Conservation (phyloP, 2,888 invertebrate species). For the Pollenia angustigena region DNA sequence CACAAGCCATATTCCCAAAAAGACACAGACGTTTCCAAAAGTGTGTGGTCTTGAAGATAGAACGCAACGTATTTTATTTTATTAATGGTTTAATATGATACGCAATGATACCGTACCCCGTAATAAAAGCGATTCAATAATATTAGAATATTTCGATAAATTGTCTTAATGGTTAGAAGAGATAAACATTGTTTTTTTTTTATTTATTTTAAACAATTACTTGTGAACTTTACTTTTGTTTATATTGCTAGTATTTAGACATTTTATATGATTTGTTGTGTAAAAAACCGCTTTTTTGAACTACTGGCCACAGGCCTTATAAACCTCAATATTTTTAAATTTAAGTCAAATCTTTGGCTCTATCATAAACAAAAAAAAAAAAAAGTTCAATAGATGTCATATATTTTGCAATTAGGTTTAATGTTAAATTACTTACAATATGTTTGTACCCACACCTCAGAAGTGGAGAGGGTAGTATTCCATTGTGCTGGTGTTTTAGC, state of each 20-base stretch:
- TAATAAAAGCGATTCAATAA: slow-evolving; percentile 31
- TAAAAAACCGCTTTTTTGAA: too few relatives aligned
- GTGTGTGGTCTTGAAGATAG: slow-evolving; percentile 63
- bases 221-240: background rate
- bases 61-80: slow-evolving; percentile 45
- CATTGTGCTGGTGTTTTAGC: too few relatives aligned
- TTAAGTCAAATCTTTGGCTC: too few relatives aligned
- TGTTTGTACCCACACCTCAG: too few relatives aligned
- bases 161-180: slow-evolving; percentile 14
- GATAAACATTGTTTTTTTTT: background rate
- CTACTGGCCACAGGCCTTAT: too few relatives aligned
- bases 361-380: too few relatives aligned
- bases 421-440: background rate
- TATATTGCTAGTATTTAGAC: background rate
- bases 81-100: slow-evolving; percentile 58
- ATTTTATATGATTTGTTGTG: too few relatives aligned
- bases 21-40: slow-evolving; percentile 17
- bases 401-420: background rate
- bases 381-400: too few relatives aligned
- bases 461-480: background rate
- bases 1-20: background rate
- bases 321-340: too few relatives aligned
- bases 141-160: slow-evolving; percentile 44
- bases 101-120: slow-evolving; percentile 37
- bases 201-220: slow-evolving; percentile 24